phyloP scores from a whole-genome alignment of 2,797 vertebrate species.

The Sitta carolinensis region DNA sequence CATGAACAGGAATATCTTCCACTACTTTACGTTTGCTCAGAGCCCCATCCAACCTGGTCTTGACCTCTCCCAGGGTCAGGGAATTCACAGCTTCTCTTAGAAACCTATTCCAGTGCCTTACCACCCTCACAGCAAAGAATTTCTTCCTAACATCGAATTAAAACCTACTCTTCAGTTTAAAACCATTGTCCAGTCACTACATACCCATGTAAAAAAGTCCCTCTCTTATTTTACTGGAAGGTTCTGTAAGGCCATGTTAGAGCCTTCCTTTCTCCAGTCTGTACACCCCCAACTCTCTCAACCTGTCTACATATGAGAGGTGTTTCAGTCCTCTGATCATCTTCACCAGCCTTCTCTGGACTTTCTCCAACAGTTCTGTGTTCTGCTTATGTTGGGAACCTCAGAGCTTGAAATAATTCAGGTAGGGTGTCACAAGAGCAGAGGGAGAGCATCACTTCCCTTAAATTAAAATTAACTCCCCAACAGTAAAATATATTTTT shows the following conservation, averaged over 20 bases:
- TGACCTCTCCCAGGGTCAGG: neutral
- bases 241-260: too few relatives aligned
- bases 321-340: neutral
- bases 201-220: too few relatives aligned
- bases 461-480: neutral
- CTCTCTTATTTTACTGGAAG: too few relatives aligned
- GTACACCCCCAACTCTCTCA: neutral
- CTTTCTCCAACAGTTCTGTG: neutral
- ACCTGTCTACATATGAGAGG: fast-evolving
- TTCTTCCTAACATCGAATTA: too few relatives aligned
- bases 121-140: too few relatives aligned
- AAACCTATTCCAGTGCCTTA: neutral
- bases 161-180: too few relatives aligned
- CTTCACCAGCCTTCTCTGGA: neutral
- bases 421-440: neutral
- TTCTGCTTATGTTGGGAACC: neutral
- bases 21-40: neutral
- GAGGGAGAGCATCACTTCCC: neutral
- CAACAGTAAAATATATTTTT: neutral
- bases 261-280: too few relatives aligned
- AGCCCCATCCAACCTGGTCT: neutral
- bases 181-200: too few relatives aligned
- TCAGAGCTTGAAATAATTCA: neutral
- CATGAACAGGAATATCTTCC: neutral
- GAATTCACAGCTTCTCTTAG: neutral